Base-by-base conservation (phyloP, 2,797 vertebrate species). In the Trematomus bernacchii region DNA sequence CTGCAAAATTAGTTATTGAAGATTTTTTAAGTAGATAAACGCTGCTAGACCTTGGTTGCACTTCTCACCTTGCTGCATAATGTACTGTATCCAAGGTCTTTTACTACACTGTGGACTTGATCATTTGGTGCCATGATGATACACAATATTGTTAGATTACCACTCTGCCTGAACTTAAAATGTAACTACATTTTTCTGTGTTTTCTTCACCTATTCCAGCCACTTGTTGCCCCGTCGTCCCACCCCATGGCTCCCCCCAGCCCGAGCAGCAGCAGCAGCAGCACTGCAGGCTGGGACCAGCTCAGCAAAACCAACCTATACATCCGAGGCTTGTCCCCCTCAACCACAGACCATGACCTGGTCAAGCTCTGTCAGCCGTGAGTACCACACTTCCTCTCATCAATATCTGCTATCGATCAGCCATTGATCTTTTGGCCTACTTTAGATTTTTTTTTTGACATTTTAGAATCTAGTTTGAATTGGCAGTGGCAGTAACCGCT, bases 231-330 rank as follows among this genome's bases (percentile, higher is more conserved):
- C 89, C 94, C 96, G 74, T 91, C 95, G 48, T 93, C 94, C 66
- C 96, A 97, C 72, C 97, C 97, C 77, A 99, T 99, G 98, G 98
- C 98, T 95, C 98, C 98, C 76, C 97, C 98, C 90, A 99, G 98
- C 89, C 98, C 98, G 70, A 98, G 96, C 90, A 98, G 96, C 90
- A 98, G 96, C 93, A 97, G 96, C 91, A 96, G 97, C 89, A 98
- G 96, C 94, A 94, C 90, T 69, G 97, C 97, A 86, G 97, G 98
- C 91, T 99, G 98, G 98, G 98, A 99, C 90, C 97, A 98, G 85
- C 97, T 99, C 91, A 99, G 98, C 94, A 99, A 99, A 96, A 99
- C 98, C 18, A 99, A 99, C 93, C 97, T 99, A 85, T 99, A 99
- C 89, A 99, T 99, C 91, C 96, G 98, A 91, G 98, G 97, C 70